These are phyloP conservation scores for Ceratina japonica DNA, from an alignment of 1,140 invertebrate genomes.

Conservation along the genomic window DNA sequence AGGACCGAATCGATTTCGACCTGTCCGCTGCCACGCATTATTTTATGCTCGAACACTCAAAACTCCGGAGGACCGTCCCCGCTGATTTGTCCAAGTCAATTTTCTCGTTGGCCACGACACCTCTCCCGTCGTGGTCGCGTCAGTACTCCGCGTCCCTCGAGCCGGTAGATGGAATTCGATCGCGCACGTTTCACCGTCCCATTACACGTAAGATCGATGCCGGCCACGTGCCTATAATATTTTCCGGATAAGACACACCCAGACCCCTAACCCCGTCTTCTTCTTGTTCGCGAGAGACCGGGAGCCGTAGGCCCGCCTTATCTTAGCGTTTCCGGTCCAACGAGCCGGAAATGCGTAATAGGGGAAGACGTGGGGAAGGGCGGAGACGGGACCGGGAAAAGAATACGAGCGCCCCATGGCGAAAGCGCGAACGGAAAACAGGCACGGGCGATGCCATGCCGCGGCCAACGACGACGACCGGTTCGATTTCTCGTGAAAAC, in stretches of 20 bases:
- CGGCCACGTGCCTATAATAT: conserved; percentile 68
- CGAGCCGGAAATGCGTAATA: conserved; percentile 79
- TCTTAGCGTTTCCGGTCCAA: conserved; percentile 78
- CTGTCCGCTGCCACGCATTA: too few relatives aligned
- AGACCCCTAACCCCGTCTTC: conserved; percentile 54
- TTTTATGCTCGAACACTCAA: too few relatives aligned
- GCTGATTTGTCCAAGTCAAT: too few relatives aligned
- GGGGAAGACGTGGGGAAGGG: conserved; percentile 68
- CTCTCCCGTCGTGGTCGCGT: too few relatives aligned
- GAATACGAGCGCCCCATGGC: conserved; percentile 49
- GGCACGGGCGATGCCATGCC: conserved; percentile 32
- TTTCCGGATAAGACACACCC: conserved; percentile 71
- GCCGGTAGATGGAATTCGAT: conserved; percentile 38
- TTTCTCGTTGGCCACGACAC: too few relatives aligned
- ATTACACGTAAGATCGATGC: conserved; percentile 71
- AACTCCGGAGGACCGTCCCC: too few relatives aligned
- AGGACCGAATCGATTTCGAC: background rate
- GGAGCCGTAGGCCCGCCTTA: conserved; percentile 72
- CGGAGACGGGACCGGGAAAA: conserved; percentile 48
- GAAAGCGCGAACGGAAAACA: conserved; percentile 44
- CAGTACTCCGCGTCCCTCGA: too few relatives aligned
- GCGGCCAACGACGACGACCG: conserved; percentile 16
- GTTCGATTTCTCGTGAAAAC: background rate
- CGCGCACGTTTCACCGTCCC: conserved; percentile 59
- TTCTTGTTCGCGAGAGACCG: conserved; percentile 54